Base-by-base conservation (phyloP, 1,140 invertebrate genomes). In the Drosophila busckii region DNA sequence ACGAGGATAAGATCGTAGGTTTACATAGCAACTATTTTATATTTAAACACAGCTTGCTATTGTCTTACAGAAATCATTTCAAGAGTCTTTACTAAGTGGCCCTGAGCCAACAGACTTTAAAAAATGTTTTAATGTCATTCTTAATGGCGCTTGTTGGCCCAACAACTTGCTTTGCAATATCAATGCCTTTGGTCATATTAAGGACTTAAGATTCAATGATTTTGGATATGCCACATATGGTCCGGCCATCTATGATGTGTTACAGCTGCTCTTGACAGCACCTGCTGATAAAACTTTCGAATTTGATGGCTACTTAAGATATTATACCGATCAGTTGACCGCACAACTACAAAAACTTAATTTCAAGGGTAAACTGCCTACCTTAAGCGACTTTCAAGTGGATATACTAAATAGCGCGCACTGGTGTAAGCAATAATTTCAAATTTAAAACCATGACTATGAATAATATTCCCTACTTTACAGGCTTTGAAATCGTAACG, bases 1-100 rank as follows among this genome's bases (percentile, higher is more conserved):
- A 48, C 26, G 73, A 80, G 45, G 73, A 80, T 46, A 69, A 82
- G 29, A 69, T 80, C 64, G 73, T 80, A 35, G 20, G 73, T 71
- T n/a, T 5, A 5, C 2, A 3, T 2, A 1, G 3, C 3, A 19
- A 16, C 1, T 8, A 12, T 9, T 7, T 46, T 3, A 31, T 46
- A 19, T 4, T 2, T 6, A 31, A 25, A 4, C 9, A 12, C 29
- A 20, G 23, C 9, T 26, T 5, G 2, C 3, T 16, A 10, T n/a
- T 15, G n/a, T 9, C 2, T 9, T 15, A 0, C 13, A 80, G 73
- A 82, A 82, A 82, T 45, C 50, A 0, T 80, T 56, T 55, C 64
- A 82, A 26, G 69, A 54, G 2, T 50, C 34, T 50, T 1, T 65
- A 2, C 17, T 34, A 2, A 19, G 6, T 3, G 3, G 9, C 1